These are phyloP conservation scores for Habrosyne pyritoides DNA, from an alignment of 2,888 invertebrate species.

Conservation along the genomic window DNA sequence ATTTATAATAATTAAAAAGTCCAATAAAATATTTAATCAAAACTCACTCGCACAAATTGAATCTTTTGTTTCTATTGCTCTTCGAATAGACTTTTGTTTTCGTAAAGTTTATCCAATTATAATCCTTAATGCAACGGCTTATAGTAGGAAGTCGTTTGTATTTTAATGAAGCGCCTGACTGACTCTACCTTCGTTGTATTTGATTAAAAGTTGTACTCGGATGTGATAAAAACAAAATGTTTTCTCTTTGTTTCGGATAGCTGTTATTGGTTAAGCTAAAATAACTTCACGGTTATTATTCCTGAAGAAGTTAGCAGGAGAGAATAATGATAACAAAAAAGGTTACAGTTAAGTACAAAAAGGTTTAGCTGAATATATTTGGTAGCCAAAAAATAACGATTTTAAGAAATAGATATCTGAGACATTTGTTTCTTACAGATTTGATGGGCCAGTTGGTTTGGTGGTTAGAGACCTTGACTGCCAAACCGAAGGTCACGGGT, in stretches of 20 bases:
- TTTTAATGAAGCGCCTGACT: background rate
- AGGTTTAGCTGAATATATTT: no score
- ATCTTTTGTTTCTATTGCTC: conserved; percentile 1
- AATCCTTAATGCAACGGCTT: background rate
- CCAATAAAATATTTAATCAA: background rate
- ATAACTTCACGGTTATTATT: no score
- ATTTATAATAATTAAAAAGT: background rate
- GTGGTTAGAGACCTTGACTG: no score
- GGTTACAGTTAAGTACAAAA: no score
- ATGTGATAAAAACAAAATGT: background rate
- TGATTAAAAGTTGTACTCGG: background rate
- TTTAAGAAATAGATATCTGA: no score
- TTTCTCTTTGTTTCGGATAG: background rate
- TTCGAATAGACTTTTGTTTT: background rate
- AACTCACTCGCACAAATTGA: background rate
- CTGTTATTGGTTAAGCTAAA: no score
- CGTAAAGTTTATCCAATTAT: background rate
- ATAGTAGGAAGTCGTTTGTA: background rate
- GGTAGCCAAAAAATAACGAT: no score
- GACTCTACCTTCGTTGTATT: background rate
- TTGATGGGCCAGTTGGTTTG: no score
- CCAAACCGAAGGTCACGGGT: no score
- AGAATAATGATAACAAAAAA: no score
- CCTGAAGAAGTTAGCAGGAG: no score
- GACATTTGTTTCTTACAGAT: no score